phyloP scores from a whole-genome alignment of 2,888 invertebrate genomes.

The Phragmatobia fuliginosa region DNA sequence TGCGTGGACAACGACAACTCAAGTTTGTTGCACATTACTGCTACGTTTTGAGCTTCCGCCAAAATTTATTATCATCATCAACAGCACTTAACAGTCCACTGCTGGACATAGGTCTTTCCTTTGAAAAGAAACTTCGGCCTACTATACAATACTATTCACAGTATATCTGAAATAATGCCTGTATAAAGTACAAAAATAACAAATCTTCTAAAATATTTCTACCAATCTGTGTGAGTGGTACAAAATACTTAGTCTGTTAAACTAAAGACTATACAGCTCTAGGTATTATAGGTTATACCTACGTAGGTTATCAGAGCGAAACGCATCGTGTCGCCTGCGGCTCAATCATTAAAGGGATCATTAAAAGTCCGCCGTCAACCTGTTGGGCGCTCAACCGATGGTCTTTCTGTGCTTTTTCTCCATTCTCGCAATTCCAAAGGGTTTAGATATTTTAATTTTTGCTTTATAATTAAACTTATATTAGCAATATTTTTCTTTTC shows the following conservation, averaged over 20 bases:
- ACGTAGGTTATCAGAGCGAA: conserved; percentile 55
- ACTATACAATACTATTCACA: not conserved
- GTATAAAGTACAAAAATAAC: not conserved
- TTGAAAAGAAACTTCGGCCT: no score
- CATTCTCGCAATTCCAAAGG: conserved; percentile 50
- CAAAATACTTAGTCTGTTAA: conserved; percentile 19
- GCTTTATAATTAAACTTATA: conserved; percentile 30
- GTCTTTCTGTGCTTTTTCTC: conserved; percentile 58
- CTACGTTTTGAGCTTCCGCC: no score
- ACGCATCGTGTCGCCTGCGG: conserved; percentile 65
- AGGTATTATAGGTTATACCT: conserved; percentile 30
- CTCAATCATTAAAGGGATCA: conserved; percentile 78
- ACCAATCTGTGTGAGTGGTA: conserved; percentile 27
- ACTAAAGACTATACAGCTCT: conserved; percentile 1
- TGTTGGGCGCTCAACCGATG: conserved; percentile 62
- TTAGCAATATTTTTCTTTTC: not conserved
- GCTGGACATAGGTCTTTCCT: no score
- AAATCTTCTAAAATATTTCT: not conserved
- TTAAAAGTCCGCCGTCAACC: conserved; percentile 69
- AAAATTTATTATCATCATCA: no score
- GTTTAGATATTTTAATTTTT: conserved; percentile 51
- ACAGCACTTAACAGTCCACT: no score
- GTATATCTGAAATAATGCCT: not conserved
- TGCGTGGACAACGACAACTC: no score
- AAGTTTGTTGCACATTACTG: no score